phyloP scores from a whole-genome alignment of 2,888 invertebrate genomes.

The Sinohyriopsis cumingii region DNA sequence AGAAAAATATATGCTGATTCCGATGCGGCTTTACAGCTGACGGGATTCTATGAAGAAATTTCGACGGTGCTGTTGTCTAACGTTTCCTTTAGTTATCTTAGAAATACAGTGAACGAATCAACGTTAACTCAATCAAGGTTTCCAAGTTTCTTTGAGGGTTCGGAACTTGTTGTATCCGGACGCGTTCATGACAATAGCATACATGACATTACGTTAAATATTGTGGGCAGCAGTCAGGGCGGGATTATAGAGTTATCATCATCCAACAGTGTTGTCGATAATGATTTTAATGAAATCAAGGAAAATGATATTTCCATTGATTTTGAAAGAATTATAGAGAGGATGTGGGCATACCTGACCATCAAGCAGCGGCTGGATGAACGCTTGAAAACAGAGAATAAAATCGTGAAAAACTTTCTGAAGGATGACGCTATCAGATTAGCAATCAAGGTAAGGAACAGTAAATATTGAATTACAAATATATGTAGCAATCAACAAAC shows the following conservation, averaged over 20 bases:
- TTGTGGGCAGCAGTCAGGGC: conserved; percentile 30
- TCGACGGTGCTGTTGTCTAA: conserved; percentile 81
- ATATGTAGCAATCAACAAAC: too few species aligned
- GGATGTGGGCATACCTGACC: conserved; percentile 60
- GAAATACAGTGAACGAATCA: conserved; percentile 40
- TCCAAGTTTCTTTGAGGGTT: conserved; percentile 51
- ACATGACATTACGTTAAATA: conserved; percentile 30
- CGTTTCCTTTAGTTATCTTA: conserved; percentile 72
- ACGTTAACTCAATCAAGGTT: conserved; percentile 48
- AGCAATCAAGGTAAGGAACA: conserved; percentile 50
- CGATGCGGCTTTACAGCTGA: conserved; percentile 81
- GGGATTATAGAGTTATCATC: conserved; percentile 37
- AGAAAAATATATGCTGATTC: conserved; percentile 83
- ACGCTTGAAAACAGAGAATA: conserved; percentile 38
- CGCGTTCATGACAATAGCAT: conserved; percentile 30
- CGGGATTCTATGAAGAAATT: conserved; percentile 78
- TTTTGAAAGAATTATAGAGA: conserved; percentile 46
- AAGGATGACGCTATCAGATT: conserved; percentile 43
- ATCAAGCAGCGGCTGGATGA: conserved; percentile 54
- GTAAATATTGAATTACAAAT: too few species aligned
- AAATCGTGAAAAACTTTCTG: conserved; percentile 34
- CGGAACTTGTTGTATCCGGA: conserved; percentile 56
- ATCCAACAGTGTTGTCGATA: conserved; percentile 25
- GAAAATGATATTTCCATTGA: conserved; percentile 31
- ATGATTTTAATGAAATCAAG: conserved; percentile 7